phyloP scores from a whole-genome alignment of 2,888 invertebrate species.

The Syritta pipiens region DNA sequence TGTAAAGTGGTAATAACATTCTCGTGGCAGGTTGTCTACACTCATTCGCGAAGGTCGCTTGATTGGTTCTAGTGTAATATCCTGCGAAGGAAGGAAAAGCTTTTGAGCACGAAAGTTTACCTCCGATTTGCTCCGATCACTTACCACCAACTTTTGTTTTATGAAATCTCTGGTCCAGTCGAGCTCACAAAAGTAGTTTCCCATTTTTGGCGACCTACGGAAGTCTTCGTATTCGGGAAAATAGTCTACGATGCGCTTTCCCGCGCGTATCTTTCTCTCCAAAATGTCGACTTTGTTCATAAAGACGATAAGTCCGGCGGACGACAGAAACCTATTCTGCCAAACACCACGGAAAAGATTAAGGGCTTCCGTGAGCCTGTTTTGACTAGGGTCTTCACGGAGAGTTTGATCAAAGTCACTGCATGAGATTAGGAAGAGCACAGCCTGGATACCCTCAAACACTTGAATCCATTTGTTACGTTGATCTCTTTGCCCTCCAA shows the following conservation, averaged over 20 bases:
- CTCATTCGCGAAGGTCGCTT: conserved; percentile 77
- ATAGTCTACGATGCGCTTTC: conserved; percentile 83
- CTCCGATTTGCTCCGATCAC: conserved; percentile 68
- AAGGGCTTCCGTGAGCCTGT: conserved; percentile 86
- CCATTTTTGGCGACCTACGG: conserved; percentile 78
- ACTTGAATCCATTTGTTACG: conserved; percentile 92
- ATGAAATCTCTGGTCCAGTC: conserved; percentile 85
- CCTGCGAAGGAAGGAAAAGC: conserved; percentile 77
- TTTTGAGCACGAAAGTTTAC: neutral
- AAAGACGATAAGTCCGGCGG: conserved; percentile 89
- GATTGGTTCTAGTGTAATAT: conserved; percentile 81
- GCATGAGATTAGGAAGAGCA: conserved; percentile 89
- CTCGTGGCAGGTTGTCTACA: conserved; percentile 79
- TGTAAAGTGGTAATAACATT: conserved; percentile 87
- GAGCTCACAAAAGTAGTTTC: conserved; percentile 82
- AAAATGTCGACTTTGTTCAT: conserved; percentile 90
- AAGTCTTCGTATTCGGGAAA: conserved; percentile 85
- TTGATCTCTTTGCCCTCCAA: conserved; percentile 90
- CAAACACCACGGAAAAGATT: conserved; percentile 88
- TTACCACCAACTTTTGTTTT: conserved; percentile 83
- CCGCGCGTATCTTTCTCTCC: conserved; percentile 85
- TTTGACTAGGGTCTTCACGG: conserved; percentile 85
- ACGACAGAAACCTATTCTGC: conserved; percentile 85
- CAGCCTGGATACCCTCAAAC: conserved; percentile 90
- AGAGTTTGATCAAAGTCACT: conserved; percentile 89